Percentiles rank a stretch among this genome's conserved stretches.
Evolutionary conservation across 2,888 invertebrate genomes (phyloP).

Genomic region (Taphrorychus bicolor): DNA sequence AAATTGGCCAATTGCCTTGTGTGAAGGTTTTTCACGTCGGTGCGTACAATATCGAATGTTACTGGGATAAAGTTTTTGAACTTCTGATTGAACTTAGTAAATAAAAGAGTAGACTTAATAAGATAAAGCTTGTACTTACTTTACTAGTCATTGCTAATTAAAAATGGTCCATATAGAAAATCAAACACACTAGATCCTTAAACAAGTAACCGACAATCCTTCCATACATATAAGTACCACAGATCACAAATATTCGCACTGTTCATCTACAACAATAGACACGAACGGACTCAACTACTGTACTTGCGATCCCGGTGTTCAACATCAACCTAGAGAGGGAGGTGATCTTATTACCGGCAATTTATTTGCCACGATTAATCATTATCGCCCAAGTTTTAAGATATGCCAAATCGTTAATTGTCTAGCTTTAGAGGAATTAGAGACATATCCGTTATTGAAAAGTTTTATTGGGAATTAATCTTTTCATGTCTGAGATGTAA

Average conservation of each 20-base stretch:
- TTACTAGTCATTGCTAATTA: not conserved
- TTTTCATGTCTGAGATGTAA: not conserved
- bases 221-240: not conserved
- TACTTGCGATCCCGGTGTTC: not conserved
- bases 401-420: conserved; percentile 1
- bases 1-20: too few species aligned
- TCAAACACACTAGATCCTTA: not conserved
- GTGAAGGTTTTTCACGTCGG: too few species aligned
- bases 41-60: too few species aligned
- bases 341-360: not conserved
- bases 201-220: not conserved
- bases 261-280: not conserved
- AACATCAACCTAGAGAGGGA: not conserved
- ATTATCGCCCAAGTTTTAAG: not conserved
- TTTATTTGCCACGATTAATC: conserved; percentile 3
- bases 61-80: too few species aligned
- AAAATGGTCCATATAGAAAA: not conserved
- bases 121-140: too few species aligned
- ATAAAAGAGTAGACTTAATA: too few species aligned
- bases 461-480: not conserved
- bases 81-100: too few species aligned
- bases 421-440: not conserved
- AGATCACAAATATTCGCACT: not conserved
- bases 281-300: not conserved
- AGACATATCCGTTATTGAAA: not conserved